Evolutionary conservation across 2,797 vertebrate genomes (phyloP).

Genomic region (Thaleichthys pacificus): DNA sequence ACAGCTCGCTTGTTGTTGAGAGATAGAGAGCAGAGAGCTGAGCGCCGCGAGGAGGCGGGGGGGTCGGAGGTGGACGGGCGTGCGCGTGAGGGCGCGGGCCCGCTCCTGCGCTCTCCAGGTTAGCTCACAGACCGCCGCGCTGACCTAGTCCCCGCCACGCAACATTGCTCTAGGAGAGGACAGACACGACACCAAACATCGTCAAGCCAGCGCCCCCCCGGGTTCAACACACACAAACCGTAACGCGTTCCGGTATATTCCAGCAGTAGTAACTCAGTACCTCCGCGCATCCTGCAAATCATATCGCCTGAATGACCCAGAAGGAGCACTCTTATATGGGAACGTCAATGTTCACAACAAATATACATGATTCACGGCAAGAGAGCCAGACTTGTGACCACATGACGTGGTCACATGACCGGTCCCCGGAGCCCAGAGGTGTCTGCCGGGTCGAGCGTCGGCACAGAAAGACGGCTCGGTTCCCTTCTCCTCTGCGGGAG

Average conservation of each 20-base stretch:
- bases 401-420: no score
- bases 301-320: no score
- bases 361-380: no score
- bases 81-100: not conserved
- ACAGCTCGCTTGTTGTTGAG: slow-evolving; percentile 80
- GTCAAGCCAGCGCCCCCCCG: no score
- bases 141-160: slow-evolving; percentile 58
- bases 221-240: no score
- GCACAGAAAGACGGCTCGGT: slow-evolving; percentile 61
- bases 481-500: not conserved
- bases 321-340: no score
- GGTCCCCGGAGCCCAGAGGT: no score
- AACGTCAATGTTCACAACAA: no score
- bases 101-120: slow-evolving; percentile 64
- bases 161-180: slow-evolving; percentile 35
- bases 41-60: slow-evolving; percentile 27
- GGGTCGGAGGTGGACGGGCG: slow-evolving; percentile 26
- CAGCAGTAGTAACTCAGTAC: no score
- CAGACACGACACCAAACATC: slow-evolving; percentile 42
- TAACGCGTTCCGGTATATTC: no score
- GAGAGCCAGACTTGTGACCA: no score
- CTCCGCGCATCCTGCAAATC: no score
- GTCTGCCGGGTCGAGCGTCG: slow-evolving; percentile 23
- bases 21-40: slow-evolving; percentile 70
- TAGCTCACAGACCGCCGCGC: slow-evolving; percentile 66